Evolutionary conservation across 2,888 invertebrate genomes (phyloP).

Genomic region (Andrena camellia): DNA sequence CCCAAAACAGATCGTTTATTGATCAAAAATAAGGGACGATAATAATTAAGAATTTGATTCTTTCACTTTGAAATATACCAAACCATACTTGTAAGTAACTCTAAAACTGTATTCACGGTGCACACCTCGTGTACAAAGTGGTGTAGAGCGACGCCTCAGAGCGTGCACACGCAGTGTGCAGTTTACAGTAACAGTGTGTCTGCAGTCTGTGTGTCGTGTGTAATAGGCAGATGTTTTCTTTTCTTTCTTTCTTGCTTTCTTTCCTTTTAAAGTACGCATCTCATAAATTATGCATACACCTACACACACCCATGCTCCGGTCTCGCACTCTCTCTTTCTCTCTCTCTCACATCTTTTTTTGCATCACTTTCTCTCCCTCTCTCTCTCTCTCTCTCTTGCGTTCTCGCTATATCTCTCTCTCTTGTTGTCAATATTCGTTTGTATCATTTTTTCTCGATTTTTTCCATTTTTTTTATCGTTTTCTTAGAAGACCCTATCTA

Average conservation of each 20-base stretch:
- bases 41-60: slow-evolving; percentile 82
- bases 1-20: slow-evolving; percentile 83
- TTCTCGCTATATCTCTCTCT: slow-evolving; percentile 64
- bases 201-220: slow-evolving; percentile 76
- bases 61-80: slow-evolving; percentile 81
- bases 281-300: slow-evolving; percentile 70
- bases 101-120: slow-evolving; percentile 77
- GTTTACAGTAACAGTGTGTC: slow-evolving; percentile 79
- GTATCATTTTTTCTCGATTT: slow-evolving; percentile 57
- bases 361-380: slow-evolving; percentile 21
- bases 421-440: slow-evolving; percentile 52
- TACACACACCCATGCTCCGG: slow-evolving; percentile 66
- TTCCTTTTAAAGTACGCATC: slow-evolving; percentile 62
- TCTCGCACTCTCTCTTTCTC: slow-evolving; percentile 61
- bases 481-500: slow-evolving; percentile 80
- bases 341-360: slow-evolving; percentile 50
- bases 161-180: slow-evolving; percentile 79
- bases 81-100: slow-evolving; percentile 81
- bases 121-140: slow-evolving; percentile 76
- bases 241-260: slow-evolving; percentile 7
- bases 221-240: slow-evolving; percentile 75
- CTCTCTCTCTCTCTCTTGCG: slow-evolving; percentile 31
- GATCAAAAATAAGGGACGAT: slow-evolving; percentile 83
- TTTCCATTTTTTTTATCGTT: slow-evolving; percentile 59
- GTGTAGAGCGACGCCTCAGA: slow-evolving; percentile 74